phyloP scores from a whole-genome alignment of 2,888 invertebrate species.

The Hydriomena furcata region DNA sequence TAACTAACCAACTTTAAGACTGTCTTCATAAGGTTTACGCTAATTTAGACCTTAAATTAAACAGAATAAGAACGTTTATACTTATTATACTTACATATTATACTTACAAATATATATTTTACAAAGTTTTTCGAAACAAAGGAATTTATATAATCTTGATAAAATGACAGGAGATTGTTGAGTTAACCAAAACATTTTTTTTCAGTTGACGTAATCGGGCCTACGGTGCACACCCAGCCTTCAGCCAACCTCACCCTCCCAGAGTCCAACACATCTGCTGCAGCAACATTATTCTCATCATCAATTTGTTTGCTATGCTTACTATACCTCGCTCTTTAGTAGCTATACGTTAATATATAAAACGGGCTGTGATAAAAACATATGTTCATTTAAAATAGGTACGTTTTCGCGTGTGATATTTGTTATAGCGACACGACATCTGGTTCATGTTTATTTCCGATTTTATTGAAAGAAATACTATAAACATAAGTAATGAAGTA shows the following conservation, averaged over 20 bases:
- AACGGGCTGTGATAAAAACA: conserved; percentile 77
- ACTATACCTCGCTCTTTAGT: conserved; percentile 55
- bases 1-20: too few species aligned
- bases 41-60: too few species aligned
- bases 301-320: conserved; percentile 48
- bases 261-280: conserved; percentile 57
- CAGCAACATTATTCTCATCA: conserved; percentile 38
- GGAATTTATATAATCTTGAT: too few species aligned
- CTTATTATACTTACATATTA: too few species aligned
- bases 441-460: background rate
- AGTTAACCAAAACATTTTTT: conserved; percentile 30
- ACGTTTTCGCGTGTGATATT: conserved; percentile 39
- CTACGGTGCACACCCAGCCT: conserved; percentile 59
- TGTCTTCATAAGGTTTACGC: too few species aligned
- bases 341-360: conserved; percentile 49
- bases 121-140: too few species aligned
- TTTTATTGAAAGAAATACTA: too few species aligned
- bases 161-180: too few species aligned
- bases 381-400: conserved; percentile 49
- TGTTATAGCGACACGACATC: conserved; percentile 26
- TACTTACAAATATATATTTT: too few species aligned
- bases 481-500: background rate
- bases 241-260: conserved; percentile 61
- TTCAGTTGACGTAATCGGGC: conserved; percentile 73
- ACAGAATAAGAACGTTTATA: too few species aligned